Evolutionary conservation across 2,888 invertebrate genomes (phyloP).

Genomic region (Erebia epiphron): DNA sequence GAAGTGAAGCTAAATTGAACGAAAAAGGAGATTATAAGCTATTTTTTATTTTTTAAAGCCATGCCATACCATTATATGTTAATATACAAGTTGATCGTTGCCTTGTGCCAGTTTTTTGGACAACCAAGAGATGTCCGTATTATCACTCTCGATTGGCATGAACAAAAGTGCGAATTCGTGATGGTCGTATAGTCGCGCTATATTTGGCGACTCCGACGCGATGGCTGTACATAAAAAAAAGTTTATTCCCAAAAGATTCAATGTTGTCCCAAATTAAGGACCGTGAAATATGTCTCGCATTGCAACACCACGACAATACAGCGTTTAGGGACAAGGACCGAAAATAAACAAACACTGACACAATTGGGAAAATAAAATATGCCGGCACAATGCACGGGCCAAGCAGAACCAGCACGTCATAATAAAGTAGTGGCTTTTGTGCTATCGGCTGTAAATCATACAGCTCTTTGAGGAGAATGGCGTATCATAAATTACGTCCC

Average conservation of each 20-base stretch:
- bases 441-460: slow-evolving; percentile 77
- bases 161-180: too few species aligned
- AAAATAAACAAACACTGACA: slow-evolving; percentile 80
- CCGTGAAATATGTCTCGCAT: slow-evolving; percentile 76
- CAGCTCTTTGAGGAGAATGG: slow-evolving; percentile 78
- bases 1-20: too few species aligned
- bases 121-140: too few species aligned
- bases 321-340: slow-evolving; percentile 76
- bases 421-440: slow-evolving; percentile 80
- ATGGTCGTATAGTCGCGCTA: too few species aligned
- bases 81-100: too few species aligned
- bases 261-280: slow-evolving; percentile 59
- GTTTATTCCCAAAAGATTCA: slow-evolving; percentile 9
- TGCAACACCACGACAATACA: slow-evolving; percentile 69
- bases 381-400: slow-evolving; percentile 76
- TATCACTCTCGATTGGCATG: too few species aligned
- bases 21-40: too few species aligned
- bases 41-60: too few species aligned
- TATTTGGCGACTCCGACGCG: too few species aligned
- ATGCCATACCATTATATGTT: too few species aligned
- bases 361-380: slow-evolving; percentile 76
- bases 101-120: too few species aligned
- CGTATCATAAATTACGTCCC: slow-evolving; percentile 76
- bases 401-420: slow-evolving; percentile 78
- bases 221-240: not conserved